Evolutionary conservation across 2,113 vertebrate species (phyloP), one percentile per base, ranked within the genome.

Genomic region (Caloenas nicobarica): DNA sequence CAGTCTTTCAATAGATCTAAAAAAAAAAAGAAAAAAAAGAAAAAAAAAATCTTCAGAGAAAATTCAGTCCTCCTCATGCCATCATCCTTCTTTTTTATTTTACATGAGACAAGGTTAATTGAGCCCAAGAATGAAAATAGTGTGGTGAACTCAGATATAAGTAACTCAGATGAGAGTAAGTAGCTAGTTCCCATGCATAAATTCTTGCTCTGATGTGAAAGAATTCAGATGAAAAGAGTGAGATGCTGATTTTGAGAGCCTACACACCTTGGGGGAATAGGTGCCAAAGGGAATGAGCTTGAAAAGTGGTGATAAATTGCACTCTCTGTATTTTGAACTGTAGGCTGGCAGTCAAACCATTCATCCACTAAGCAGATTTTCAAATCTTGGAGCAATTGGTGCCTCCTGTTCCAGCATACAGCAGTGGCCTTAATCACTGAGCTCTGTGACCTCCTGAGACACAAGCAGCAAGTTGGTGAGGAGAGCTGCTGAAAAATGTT

Each of bases 121-220:
- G 69, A 93, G 29, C 65, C 29, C 16, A 68, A 64, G 73, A 86
- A 92, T 78, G 29, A 86, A 91, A 90, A 77, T 46, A 11, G 9
- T 56, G 29, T 62, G 5, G 28, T 62, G 58, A 86, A 91, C 33
- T 86, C 72, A 84, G 34, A 68, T 60, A 64, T 60, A 64, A 79
- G 69, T 86, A 64, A 81, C 72, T 86, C 76, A 95, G 22, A n/a
- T 86, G 51, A 93, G 50, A 83, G 25, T 51, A 93, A 86, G 62
- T 80, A 93, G 57, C n/a, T 93, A 65, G 71, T 69, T 93, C 38
- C 72, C 34, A n/a, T 91, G 18, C 82, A 88, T 80, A 70, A 90
- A 90, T 90, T 93, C 58, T 78, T 97, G 36, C 40, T 91, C 64
- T 84, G 68, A 62, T 84, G 38, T 83, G 74, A 86, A 84, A 78